phyloP scores from a whole-genome alignment of 2,113 vertebrate genomes.

The Falcunculus frontatus region DNA sequence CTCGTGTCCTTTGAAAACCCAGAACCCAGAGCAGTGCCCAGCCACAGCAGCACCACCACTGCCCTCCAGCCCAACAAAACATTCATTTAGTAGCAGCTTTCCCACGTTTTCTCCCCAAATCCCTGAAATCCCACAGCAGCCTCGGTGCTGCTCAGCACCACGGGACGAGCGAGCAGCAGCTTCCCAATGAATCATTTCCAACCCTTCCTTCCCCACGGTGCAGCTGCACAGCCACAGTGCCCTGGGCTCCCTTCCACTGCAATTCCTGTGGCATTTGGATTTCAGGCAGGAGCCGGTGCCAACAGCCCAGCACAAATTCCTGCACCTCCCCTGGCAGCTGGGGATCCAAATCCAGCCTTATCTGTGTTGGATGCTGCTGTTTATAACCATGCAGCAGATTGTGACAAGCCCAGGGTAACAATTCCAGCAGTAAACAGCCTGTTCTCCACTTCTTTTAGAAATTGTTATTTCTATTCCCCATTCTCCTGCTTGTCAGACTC shows the following conservation, averaged over 20 bases:
- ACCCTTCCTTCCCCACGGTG: fast-evolving
- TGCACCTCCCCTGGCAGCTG: not conserved
- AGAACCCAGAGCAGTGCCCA: not conserved
- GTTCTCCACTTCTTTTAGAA: not conserved
- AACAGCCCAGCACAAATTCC: not conserved
- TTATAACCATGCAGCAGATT: not conserved
- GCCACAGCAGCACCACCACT: not conserved
- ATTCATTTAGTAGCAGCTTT: fast-evolving
- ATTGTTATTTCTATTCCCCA: fast-evolving
- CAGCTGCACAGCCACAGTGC: not conserved
- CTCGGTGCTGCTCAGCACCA: not conserved
- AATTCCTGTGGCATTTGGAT: fast-evolving
- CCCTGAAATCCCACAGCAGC: not conserved
- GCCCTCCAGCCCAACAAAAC: not conserved
- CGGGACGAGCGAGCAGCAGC: fast-evolving
- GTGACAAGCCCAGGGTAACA: not conserved
- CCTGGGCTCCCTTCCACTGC: fast-evolving
- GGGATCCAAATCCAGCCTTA: not conserved
- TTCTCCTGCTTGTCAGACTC: not conserved
- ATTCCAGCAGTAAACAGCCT: not conserved
- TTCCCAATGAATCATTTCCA: fast-evolving
- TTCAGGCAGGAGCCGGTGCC: not conserved
- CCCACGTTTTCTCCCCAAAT: not conserved
- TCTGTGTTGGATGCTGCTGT: not conserved
- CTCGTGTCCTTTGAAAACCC: not conserved